Base-by-base conservation (phyloP, 2,888 invertebrate species). In the Drosophila greeni region DNA sequence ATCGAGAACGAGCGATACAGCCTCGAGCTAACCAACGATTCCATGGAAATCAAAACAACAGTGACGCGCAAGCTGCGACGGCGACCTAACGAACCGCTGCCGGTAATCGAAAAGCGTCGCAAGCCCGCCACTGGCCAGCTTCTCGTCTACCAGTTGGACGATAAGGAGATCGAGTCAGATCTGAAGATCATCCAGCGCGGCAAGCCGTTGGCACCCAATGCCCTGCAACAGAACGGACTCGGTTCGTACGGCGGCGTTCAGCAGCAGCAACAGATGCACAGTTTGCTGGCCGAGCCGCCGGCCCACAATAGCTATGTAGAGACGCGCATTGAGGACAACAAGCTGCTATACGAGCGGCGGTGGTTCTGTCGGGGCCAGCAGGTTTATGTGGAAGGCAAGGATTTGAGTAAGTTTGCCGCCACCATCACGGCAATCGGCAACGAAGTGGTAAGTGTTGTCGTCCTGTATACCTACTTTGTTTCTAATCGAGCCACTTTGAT, bases 281-380 rank as follows among this genome's bases (percentile, higher is more conserved):
- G 59, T 12, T 51, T 87, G 11, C 87, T 89, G 29, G 68, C 87
- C 4, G 86, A 90, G 34, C 81, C 88, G 34, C 80, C 87, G 31
- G 88, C 89, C 16, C 61, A 62, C 26, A 87, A 89, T 33, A 88
- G 92, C 51, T 88, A 91, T 71, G 91, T 92, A 45, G 97, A 97
- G 82, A 95, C 96, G 5, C 92, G 95, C 70, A 96, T 98, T 74
- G 98, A 98, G 89, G 97, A 97, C 90, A 97, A 97, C 54, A 97
- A 97, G 90, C 90, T 98, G 66, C 90, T 96, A 84, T 97, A 96
- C 89, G 97, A 98, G 89, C 92, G 97, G 73, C 92, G 96, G 86
- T 98, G 98, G 98, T 98, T 95, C 90, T 97, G 97, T 86, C 92
- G 97, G 69, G 97, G 97, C 0, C 97, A 98, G 89, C 94, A 95